Base-by-base conservation (phyloP, 2,797 vertebrate species). In the Glyptemys insculpta region DNA sequence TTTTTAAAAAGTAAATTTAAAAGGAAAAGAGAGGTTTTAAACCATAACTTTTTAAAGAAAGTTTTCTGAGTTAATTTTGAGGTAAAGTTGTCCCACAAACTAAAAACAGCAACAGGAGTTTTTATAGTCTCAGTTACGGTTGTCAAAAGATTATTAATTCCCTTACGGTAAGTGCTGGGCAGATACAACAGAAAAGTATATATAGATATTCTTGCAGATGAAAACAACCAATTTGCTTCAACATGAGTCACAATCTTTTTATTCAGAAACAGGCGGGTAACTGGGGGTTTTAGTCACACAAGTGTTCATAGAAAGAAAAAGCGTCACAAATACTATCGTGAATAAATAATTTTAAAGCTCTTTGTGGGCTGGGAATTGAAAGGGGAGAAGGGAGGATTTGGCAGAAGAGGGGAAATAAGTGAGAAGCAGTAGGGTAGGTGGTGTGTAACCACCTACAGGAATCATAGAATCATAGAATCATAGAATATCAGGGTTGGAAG, bases 321-420 rank as follows among this genome's bases (percentile, higher is more conserved):
- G 81, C 3, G 57, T 94, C 86, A 37, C 65, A 16, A 65, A 54
- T 88, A 85, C 85, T 76, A 85, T 29, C 62, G 62, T 62, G 50
- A 81, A 41, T 21, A 91, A 89, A 34, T 87, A 85, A 88, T 91
- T 88, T 74, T 37, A 96, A 92, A 96, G 80, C 82, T 92, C 47
- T 94, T 92, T 87, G 92, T 88, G 86, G 89, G 78, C 57, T 94
- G 78, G 65, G 81, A 83, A 82, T 84, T 74, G 87, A 59, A 90
- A 41, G 85, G 56, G 92, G 93, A 81, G 79, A 89, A 95, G 83
- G 86, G 95, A 93, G 80, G 91, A 87, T 89, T 83, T 96, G 92
- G 94, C 95, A 96, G 86, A 74, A 90, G 9, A 41, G n/a, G 85
- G 65, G 37, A 87, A 91, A 94, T 88, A 96, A 82, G 90, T 96